phyloP scores from a whole-genome alignment of 2,888 invertebrate species.

The Lasioglossum zephyrum region DNA sequence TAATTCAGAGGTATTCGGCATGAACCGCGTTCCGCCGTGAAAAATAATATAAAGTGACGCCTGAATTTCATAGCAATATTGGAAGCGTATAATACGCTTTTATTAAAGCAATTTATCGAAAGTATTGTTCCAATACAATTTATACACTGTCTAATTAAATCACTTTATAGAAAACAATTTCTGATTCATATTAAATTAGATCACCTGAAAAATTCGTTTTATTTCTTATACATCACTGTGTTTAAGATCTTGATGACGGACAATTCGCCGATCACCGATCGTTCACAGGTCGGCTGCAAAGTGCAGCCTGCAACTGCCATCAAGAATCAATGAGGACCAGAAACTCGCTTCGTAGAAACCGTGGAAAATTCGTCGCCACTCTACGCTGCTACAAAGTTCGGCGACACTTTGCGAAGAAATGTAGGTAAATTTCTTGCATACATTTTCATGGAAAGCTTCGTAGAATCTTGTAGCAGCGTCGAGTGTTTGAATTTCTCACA shows the following conservation, averaged over 20 bases:
- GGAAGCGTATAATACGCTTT: background rate
- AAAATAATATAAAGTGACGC: background rate
- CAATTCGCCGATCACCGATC: background rate
- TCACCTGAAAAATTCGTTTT: no score
- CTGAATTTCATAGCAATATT: background rate
- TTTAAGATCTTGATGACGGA: background rate
- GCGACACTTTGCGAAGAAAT: conserved; percentile 26
- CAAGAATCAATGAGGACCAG: conserved; percentile 2
- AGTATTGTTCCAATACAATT: background rate
- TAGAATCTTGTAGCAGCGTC: background rate
- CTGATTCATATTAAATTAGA: background rate
- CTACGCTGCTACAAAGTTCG: background rate
- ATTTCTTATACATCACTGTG: background rate
- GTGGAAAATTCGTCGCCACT: conserved; percentile 2
- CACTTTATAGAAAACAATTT: background rate
- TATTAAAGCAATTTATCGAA: background rate
- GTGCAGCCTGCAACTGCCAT: background rate
- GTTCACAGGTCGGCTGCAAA: background rate
- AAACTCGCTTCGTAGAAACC: background rate
- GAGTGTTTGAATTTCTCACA: conserved; percentile 7
- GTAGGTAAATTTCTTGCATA: conserved; percentile 4
- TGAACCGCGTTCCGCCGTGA: background rate
- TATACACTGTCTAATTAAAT: background rate
- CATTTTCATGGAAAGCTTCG: background rate
- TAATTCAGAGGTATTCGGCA: background rate